These are phyloP conservation scores for Cydia amplana DNA, from an alignment of 1,140 invertebrate genomes.

Conservation along the genomic window DNA sequence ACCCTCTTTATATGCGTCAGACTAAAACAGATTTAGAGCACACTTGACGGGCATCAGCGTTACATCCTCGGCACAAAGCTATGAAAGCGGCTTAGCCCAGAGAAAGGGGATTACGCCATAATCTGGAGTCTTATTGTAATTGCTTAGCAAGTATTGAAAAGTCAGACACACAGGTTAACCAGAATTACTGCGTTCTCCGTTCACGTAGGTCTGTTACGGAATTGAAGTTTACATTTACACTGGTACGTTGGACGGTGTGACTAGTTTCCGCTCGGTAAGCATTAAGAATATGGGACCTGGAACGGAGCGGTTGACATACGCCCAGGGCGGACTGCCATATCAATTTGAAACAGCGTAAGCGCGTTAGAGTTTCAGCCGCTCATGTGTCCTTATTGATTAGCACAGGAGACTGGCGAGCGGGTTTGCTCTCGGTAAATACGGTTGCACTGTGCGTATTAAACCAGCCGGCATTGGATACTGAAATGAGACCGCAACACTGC, in stretches of 20 bases:
- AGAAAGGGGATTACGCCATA: conserved; percentile 72
- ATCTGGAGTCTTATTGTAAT: conserved; percentile 47
- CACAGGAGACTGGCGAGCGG: conserved; percentile 36
- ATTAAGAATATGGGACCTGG: conserved; percentile 31
- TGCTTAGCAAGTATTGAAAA: neutral
- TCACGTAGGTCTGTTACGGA: neutral
- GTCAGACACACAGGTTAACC: neutral
- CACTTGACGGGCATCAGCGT: conserved; percentile 68
- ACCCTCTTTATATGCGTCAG: conserved; percentile 40
- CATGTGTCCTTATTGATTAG: conserved; percentile 10
- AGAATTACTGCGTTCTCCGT: neutral
- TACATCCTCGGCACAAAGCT: conserved; percentile 69
- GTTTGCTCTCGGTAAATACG: conserved; percentile 54
- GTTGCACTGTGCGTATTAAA: conserved; percentile 31
- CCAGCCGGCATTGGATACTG: conserved; percentile 2
- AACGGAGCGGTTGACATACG: conserved; percentile 72
- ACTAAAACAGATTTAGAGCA: conserved; percentile 64
- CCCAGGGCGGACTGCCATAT: conserved; percentile 49
- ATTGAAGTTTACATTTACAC: neutral
- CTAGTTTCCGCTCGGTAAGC: neutral
- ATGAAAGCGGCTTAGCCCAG: conserved; percentile 69
- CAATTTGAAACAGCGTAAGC: neutral
- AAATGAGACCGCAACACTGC: conserved; percentile 17
- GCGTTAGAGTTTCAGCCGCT: neutral
- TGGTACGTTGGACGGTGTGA: neutral